These are phyloP conservation scores for Hepsetus odoe DNA, from an alignment of 2,113 vertebrate genomes.

Conservation along the genomic window DNA sequence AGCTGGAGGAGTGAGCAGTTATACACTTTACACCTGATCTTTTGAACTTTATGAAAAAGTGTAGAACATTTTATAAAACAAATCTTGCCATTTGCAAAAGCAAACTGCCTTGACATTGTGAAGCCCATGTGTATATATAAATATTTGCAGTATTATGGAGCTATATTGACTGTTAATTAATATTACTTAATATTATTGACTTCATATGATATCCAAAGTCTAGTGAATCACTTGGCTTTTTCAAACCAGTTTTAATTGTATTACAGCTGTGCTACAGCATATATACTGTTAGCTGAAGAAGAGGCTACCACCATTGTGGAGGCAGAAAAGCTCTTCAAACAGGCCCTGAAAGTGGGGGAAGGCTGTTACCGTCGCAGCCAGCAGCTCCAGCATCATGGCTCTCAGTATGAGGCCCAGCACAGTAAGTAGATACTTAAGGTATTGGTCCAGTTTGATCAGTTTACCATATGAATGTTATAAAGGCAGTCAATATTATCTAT, in stretches of 20 bases:
- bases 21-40: not conserved
- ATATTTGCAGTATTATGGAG: too few species aligned
- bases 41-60: too few species aligned
- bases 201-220: not conserved
- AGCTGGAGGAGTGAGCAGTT: slow-evolving; percentile 92
- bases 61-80: too few species aligned
- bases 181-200: too few species aligned
- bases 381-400: slow-evolving; percentile 92
- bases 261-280: slow-evolving; percentile 92
- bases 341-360: slow-evolving; percentile 93
- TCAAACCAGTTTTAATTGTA: not conserved
- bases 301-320: slow-evolving; percentile 97
- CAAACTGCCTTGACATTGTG: too few species aligned
- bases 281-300: slow-evolving; percentile 96
- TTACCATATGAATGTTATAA: too few species aligned
- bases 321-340: slow-evolving; percentile 95
- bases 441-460: too few species aligned
- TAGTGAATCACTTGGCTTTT: not conserved
- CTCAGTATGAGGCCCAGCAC: slow-evolving; percentile 97
- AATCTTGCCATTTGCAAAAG: too few species aligned
- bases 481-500: too few species aligned
- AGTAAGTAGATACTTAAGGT: slow-evolving; percentile 77
- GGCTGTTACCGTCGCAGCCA: slow-evolving; percentile 94
- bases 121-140: too few species aligned
- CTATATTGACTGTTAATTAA: too few species aligned